phyloP scores from a whole-genome alignment of 2,797 vertebrate genomes.

The Poeciliopsis infans region DNA sequence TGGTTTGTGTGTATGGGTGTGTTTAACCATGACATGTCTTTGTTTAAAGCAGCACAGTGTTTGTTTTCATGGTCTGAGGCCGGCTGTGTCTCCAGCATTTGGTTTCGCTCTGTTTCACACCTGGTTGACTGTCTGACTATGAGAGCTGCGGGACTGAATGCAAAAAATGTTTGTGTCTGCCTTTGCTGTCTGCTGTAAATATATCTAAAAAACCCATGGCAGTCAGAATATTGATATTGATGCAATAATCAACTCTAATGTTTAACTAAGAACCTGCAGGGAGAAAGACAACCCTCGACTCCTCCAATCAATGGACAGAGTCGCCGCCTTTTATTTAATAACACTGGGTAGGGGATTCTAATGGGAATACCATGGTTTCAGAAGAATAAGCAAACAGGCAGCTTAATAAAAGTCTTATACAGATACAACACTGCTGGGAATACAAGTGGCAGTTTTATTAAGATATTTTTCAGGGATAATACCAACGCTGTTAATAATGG shows the following conservation, averaged over 20 bases:
- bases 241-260: not conserved
- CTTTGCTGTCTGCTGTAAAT: constrained; percentile 30
- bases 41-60: constrained; percentile 72
- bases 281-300: constrained; percentile 2
- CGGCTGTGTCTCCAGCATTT: constrained; percentile 34
- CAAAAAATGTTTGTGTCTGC: constrained; percentile 35
- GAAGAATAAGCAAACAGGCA: constrained; percentile 32
- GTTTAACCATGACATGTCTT: constrained; percentile 70
- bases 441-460: constrained; percentile 48
- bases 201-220: constrained; percentile 13
- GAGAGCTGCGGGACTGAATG: constrained; percentile 52
- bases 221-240: constrained; percentile 7
- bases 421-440: constrained; percentile 27
- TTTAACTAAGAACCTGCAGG: constrained; percentile 17
- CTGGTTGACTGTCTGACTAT: constrained; percentile 71
- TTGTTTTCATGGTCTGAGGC: constrained; percentile 73
- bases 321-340: constrained; percentile 22
- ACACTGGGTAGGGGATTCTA: constrained; percentile 42
- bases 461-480: constrained; percentile 22
- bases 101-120: constrained; percentile 67
- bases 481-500: constrained; percentile 24
- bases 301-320: constrained; percentile 7
- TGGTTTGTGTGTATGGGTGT: constrained; percentile 48
- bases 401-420: constrained; percentile 35
- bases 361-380: constrained; percentile 34